Conservation (phyloP, 2,888 invertebrate genomes). For the Caenorhabditis sp. region DNA sequence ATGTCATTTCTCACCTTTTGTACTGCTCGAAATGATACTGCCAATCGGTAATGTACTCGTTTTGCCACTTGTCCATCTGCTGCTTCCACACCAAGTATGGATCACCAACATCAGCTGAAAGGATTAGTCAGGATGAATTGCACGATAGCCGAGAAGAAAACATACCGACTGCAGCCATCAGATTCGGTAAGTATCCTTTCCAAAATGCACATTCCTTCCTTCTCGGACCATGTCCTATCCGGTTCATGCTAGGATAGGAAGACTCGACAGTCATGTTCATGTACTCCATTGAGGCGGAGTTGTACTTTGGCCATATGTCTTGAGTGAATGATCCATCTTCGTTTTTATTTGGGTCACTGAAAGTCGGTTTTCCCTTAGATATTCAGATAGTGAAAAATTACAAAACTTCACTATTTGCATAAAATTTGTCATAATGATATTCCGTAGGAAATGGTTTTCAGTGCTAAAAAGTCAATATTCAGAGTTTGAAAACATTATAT, state of each 20-base stretch:
- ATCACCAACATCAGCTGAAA: constrained; percentile 82
- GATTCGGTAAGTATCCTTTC: constrained; percentile 94
- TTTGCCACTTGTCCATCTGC: constrained; percentile 83
- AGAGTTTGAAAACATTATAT: too few relatives aligned
- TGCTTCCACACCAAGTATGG: constrained; percentile 82
- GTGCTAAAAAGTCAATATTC: too few relatives aligned
- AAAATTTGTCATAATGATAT: too few relatives aligned
- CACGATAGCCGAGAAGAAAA: not conserved
- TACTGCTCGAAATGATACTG: constrained; percentile 83
- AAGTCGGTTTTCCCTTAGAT: too few relatives aligned
- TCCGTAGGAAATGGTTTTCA: too few relatives aligned
- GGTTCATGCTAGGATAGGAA: constrained; percentile 52
- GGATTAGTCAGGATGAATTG: not conserved
- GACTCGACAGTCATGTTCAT: constrained; percentile 90
- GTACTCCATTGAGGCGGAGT: constrained; percentile 91
- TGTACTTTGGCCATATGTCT: constrained; percentile 92
- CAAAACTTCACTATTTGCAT: not conserved
- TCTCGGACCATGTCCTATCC: constrained; percentile 89
- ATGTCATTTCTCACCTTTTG: constrained; percentile 71
- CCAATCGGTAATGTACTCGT: constrained; percentile 83
- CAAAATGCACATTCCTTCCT: constrained; percentile 92
- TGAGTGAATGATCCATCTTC: constrained; percentile 85
- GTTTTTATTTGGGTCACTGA: constrained; percentile 83
- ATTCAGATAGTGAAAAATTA: too few relatives aligned
- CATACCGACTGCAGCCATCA: constrained; percentile 84